Evolutionary conservation across 2,113 vertebrate genomes (phyloP).

Genomic region (Neogobius melanostomus): DNA sequence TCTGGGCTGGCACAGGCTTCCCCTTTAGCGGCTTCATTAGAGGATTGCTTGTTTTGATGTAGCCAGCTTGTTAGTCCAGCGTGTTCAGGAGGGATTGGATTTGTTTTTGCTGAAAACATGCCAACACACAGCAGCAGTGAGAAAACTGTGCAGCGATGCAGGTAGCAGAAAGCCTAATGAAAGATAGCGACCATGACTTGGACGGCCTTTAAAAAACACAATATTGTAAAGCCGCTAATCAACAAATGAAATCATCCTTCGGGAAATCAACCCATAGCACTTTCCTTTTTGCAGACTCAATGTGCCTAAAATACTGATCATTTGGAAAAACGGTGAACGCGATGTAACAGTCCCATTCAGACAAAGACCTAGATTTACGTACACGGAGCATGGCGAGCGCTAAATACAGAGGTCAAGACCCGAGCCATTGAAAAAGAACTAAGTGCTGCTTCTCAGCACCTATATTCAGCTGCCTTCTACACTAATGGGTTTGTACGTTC

Average conservation of each 20-base stretch:
- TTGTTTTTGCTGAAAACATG: constrained; percentile 42
- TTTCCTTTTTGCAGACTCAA: background rate
- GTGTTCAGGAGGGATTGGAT: constrained; percentile 39
- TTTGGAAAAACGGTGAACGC: background rate
- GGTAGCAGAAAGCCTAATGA: constrained; percentile 25
- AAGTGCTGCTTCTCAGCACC: constrained; percentile 17
- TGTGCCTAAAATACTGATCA: background rate
- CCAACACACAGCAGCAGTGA: constrained; percentile 26
- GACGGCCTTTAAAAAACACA: constrained; percentile 20
- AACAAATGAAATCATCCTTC: constrained; percentile 22
- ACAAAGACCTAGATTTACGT: constrained; percentile 17
- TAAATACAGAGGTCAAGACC: constrained; percentile 28
- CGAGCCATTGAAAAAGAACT: constrained; percentile 16
- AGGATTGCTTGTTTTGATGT: constrained; percentile 33
- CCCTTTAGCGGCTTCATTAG: constrained; percentile 33
- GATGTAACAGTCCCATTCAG: constrained; percentile 10
- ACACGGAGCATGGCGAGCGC: background rate
- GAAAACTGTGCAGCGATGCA: constrained; percentile 15
- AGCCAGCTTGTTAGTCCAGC: constrained; percentile 36
- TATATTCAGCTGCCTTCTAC: constrained; percentile 15
- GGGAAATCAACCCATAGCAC: constrained; percentile 4
- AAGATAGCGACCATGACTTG: constrained; percentile 8
- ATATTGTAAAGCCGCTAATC: constrained; percentile 30
- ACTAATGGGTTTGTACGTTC: constrained; percentile 28
- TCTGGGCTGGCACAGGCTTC: constrained; percentile 13